Conservation (phyloP, 2,113 vertebrate genomes). For the Tetrao urogallus region DNA sequence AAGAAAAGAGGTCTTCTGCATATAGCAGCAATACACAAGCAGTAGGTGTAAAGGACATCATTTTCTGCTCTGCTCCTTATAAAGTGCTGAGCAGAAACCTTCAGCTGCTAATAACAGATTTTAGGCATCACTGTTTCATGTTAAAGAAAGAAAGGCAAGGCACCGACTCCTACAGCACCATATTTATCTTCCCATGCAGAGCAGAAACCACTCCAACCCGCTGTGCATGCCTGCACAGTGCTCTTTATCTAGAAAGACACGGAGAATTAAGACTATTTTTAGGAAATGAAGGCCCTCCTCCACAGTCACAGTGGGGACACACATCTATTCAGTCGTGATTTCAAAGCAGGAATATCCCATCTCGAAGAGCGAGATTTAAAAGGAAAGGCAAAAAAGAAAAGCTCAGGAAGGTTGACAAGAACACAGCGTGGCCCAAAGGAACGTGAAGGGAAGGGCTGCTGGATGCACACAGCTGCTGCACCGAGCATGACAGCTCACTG, state of each 20-base stretch:
- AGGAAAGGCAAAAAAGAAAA: not conserved
- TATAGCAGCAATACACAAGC: rapidly evolving
- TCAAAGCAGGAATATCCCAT: not conserved
- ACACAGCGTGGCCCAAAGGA: rapidly evolving
- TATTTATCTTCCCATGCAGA: not conserved
- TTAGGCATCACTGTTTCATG: not conserved
- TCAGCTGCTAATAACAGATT: not conserved
- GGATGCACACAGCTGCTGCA: not conserved
- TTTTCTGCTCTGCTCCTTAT: not conserved
- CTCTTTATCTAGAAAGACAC: not conserved
- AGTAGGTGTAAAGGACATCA: not conserved
- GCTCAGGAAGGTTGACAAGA: not conserved
- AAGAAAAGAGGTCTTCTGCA: not conserved
- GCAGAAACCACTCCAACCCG: not conserved
- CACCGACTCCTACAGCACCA: not conserved
- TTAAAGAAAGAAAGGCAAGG: not conserved
- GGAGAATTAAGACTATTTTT: conserved; percentile 40
- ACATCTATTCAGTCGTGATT: not conserved
- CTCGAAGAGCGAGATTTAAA: not conserved
- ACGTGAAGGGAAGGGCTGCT: not conserved
- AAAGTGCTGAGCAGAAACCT: not conserved
- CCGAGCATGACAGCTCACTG: rapidly evolving
- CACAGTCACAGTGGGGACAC: conserved; percentile 9
- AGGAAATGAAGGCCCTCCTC: conserved; percentile 17
- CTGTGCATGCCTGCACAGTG: not conserved